Base-by-base conservation (phyloP, 2,888 invertebrate genomes). In the Isotomurus palustris region DNA sequence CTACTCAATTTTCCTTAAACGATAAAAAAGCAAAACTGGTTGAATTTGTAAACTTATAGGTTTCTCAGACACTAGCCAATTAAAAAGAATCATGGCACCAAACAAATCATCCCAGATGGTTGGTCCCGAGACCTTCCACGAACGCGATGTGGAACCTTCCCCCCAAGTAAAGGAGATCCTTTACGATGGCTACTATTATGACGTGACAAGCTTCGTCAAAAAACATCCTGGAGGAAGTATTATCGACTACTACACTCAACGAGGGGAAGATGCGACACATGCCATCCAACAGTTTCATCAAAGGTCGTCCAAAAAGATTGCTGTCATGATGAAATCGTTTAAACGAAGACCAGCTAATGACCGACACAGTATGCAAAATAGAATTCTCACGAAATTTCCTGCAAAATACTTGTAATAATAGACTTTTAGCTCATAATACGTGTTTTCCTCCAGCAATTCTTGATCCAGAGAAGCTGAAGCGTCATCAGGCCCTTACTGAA, bases 221-320 rank as follows among this genome's bases (percentile, higher is more conserved):
- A 32, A 56, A 40, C 68, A 68, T 50, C 68, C 68, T 3, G 68
- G 68, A 21, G 68, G 68, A 2, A 54, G 53, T 17, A 66, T 68
- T 29, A 68, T 68, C 55, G 66, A 68, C 5, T 68, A 66, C 47
- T 68, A 68, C 43, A 62, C 63, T 21, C 55, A 56, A 24, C 43
- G 52, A 8, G 66, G 64, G 25, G 68, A 68, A 50, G 68, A 68
- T 54, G 68, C 68, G 1, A 68, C 68, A 0, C 45, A 54, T 17
- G 66, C 68, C 2, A 66, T 68, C 49, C 66, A 64, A 32, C 68
- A 68, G 41, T 68, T 68, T 48, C 68, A 68, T 32, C 64, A 68
- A 43, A 40, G 66, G 1, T 62, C 68, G 10, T 28, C 55, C 12
- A 61, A 57, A 6, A 66, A 62, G 56, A 36, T 68, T 8, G 38